Conservation (phyloP, 92 coral and sea anemone species). For the Palythoa grandis region DNA sequence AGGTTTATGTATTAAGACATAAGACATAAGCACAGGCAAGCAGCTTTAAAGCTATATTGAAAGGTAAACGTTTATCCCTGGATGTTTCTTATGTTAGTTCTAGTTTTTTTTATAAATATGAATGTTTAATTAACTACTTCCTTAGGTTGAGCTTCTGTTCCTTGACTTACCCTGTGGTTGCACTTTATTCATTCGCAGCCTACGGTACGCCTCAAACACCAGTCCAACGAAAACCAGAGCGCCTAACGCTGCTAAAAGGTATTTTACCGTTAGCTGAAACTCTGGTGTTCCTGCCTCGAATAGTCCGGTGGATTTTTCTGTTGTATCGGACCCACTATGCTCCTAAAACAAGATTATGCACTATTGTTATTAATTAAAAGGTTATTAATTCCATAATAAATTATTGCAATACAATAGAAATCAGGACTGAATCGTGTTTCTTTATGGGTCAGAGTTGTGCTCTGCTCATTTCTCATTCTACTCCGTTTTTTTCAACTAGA, state of each 20-base stretch:
- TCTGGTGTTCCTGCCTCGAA: slow-evolving; percentile 3
- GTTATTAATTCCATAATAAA: neutral
- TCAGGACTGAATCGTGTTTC: too few species aligned
- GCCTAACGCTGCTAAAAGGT: neutral
- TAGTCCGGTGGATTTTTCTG: slow-evolving; percentile 19
- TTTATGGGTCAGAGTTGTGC: too few species aligned
- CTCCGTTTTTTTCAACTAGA: too few species aligned
- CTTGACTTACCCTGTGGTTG: slow-evolving; percentile 7
- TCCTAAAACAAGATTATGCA: slow-evolving; percentile 3
- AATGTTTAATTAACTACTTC: neutral
- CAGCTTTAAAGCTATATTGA: neutral
- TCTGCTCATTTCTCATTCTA: too few species aligned
- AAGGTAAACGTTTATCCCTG: neutral
- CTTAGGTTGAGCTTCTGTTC: neutral
- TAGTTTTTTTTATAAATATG: too few species aligned
- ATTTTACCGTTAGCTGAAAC: neutral
- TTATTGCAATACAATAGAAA: too few species aligned
- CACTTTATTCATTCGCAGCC: neutral
- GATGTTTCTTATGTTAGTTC: neutral
- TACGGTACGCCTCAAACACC: slow-evolving; percentile 10
- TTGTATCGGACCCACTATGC: neutral
- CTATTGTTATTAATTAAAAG: too few species aligned
- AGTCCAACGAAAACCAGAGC: slow-evolving; percentile 21
- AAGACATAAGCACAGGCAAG: neutral
- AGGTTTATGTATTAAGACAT: too few species aligned